Percentiles rank a stretch among this genome's conserved stretches.
These are phyloP conservation scores for Ormyrus thymus DNA, from an alignment of 2,888 invertebrate species.

Conservation along the genomic window DNA sequence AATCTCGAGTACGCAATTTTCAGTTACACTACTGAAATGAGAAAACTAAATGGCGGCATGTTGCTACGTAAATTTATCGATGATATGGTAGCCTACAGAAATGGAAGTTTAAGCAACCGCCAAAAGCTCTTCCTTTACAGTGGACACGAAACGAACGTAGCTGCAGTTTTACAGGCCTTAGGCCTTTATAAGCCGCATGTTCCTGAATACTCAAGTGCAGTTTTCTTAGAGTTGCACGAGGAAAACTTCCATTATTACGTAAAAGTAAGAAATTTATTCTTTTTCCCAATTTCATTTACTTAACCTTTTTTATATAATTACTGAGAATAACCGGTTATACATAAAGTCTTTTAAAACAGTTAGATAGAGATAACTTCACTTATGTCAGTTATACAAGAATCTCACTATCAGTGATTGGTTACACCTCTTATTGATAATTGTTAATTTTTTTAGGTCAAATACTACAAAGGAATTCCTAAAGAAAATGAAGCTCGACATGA, in stretches of 20 bases:
- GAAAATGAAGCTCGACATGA: no score
- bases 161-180: constrained; percentile 65
- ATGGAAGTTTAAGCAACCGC: constrained; percentile 66
- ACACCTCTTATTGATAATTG: no score
- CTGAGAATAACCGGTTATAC: no score
- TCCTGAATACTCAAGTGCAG: constrained; percentile 64
- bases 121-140: constrained; percentile 69
- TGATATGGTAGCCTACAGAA: constrained; percentile 59
- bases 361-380: no score
- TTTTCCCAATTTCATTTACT: no score
- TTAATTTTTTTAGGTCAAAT: no score
- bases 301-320: no score
- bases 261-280: constrained; percentile 60
- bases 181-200: constrained; percentile 66
- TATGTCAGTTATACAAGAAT: no score
- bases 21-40: constrained; percentile 76
- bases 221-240: constrained; percentile 66
- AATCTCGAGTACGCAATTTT: constrained; percentile 77
- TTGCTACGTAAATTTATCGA: constrained; percentile 35
- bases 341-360: no score
- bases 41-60: constrained; percentile 77
- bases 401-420: no score
- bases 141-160: constrained; percentile 67
- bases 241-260: constrained; percentile 61
- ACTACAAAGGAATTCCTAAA: no score